Evolutionary conservation across 2,888 invertebrate genomes (phyloP).

Genomic region (Keiferia lycopersicella): DNA sequence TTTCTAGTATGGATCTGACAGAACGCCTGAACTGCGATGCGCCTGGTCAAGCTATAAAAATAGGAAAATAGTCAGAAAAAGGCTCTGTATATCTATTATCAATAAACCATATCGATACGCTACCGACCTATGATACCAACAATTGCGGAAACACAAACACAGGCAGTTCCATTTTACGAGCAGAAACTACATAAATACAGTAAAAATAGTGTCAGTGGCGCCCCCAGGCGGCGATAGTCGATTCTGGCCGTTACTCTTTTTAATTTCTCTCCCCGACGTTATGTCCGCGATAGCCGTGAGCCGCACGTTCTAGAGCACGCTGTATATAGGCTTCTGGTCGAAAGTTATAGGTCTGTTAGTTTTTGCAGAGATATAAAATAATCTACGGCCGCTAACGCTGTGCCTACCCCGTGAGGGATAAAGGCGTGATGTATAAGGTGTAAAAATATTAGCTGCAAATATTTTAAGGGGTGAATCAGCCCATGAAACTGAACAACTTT

Average conservation of each 20-base stretch:
- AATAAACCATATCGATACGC: neutral
- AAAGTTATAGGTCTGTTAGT: too few species aligned
- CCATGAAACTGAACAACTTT: too few species aligned
- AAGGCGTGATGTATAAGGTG: too few species aligned
- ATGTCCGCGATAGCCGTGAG: conserved; percentile 33
- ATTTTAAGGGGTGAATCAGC: too few species aligned
- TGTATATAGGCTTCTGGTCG: conserved; percentile 9
- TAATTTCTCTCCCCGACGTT: conserved; percentile 35
- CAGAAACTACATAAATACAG: conserved; percentile 8
- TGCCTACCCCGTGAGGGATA: too few species aligned
- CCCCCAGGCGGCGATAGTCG: conserved; percentile 17
- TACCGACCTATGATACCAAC: neutral
- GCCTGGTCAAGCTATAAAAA: too few species aligned
- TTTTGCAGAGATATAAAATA: too few species aligned
- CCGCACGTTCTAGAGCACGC: conserved; percentile 26
- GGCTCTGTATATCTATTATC: neutral
- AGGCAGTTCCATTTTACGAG: neutral
- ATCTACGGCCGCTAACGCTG: too few species aligned
- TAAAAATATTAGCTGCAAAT: too few species aligned
- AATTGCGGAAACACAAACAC: conserved; percentile 11
- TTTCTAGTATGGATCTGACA: too few species aligned
- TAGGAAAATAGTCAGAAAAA: too few species aligned
- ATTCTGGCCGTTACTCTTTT: conserved; percentile 35
- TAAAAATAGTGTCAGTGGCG: conserved; percentile 7
- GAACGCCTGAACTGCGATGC: too few species aligned